phyloP scores from a whole-genome alignment of 2,797 vertebrate genomes.

The Champsocephalus gunnari region DNA sequence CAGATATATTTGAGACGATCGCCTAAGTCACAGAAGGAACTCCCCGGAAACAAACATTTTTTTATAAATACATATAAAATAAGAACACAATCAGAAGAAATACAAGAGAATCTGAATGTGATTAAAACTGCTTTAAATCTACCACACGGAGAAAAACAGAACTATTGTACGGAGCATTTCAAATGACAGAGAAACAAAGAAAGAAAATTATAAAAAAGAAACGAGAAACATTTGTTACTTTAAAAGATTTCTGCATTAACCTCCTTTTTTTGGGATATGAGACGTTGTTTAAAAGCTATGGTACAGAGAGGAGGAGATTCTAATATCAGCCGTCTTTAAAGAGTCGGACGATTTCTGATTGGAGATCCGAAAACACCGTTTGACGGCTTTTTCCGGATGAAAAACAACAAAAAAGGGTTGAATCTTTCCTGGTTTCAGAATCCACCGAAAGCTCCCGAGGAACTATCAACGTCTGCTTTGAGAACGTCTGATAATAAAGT shows the following conservation, averaged over 20 bases:
- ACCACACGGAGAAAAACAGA: constrained; percentile 73
- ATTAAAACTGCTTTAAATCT: constrained; percentile 79
- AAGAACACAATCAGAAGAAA: constrained; percentile 80
- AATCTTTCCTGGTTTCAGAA: too few species aligned
- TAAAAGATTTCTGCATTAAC: constrained; percentile 50
- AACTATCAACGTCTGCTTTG: too few species aligned
- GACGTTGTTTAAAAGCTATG: background rate
- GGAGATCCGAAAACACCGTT: too few species aligned
- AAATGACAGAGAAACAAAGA: constrained; percentile 23
- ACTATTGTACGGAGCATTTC: constrained; percentile 56
- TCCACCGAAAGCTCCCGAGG: too few species aligned
- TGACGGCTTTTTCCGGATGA: too few species aligned
- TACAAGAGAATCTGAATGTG: constrained; percentile 77
- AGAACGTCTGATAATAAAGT: too few species aligned
- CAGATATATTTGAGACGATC: constrained; percentile 84
- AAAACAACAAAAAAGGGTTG: too few species aligned
- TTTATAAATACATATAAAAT: constrained; percentile 86
- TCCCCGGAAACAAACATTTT: constrained; percentile 75
- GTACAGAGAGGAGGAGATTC: too few species aligned
- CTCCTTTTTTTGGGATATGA: constrained; percentile 39
- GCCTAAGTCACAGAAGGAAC: constrained; percentile 83
- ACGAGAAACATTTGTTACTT: constrained; percentile 41
- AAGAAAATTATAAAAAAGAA: background rate
- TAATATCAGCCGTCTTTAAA: too few species aligned
- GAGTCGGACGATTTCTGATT: too few species aligned